Percentiles rank a stretch among this genome's conserved stretches.
phyloP scores from a whole-genome alignment of 2,113 vertebrate genomes.

The Etia nguti region DNA sequence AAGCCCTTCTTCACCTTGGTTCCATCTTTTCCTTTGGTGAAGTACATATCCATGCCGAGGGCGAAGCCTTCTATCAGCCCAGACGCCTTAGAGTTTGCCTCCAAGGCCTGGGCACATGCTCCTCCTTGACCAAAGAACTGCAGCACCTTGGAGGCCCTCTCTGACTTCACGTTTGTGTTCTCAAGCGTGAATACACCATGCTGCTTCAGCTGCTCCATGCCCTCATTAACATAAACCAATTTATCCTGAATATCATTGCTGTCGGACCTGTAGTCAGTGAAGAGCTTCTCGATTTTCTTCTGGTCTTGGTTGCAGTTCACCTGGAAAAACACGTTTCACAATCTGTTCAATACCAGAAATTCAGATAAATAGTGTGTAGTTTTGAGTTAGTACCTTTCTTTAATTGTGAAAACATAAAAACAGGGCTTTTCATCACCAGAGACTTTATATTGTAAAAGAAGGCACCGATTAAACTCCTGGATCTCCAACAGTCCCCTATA shows the following conservation, averaged over 20 bases:
- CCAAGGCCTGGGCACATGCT: fast-evolving
- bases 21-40: neutral
- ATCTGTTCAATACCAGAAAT: neutral
- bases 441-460: neutral
- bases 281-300: slow-evolving; percentile 21
- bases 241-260: neutral
- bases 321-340: neutral
- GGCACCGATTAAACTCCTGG: neutral
- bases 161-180: fast-evolving
- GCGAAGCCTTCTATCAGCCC: slow-evolving; percentile 16
- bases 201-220: neutral
- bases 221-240: slow-evolving; percentile 5
- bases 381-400: fast-evolving
- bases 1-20: slow-evolving; percentile 13
- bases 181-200: neutral
- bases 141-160: neutral
- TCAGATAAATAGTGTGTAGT: neutral
- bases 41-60: slow-evolving; percentile 23
- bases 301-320: neutral
- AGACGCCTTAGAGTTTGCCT: neutral
- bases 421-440: fast-evolving
- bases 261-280: neutral
- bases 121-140: neutral
- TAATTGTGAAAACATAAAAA: neutral
- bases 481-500: neutral